These are phyloP conservation scores for Brienomyrus longianalis DNA, from an alignment of 2,113 vertebrate species.

Conservation along the genomic window DNA sequence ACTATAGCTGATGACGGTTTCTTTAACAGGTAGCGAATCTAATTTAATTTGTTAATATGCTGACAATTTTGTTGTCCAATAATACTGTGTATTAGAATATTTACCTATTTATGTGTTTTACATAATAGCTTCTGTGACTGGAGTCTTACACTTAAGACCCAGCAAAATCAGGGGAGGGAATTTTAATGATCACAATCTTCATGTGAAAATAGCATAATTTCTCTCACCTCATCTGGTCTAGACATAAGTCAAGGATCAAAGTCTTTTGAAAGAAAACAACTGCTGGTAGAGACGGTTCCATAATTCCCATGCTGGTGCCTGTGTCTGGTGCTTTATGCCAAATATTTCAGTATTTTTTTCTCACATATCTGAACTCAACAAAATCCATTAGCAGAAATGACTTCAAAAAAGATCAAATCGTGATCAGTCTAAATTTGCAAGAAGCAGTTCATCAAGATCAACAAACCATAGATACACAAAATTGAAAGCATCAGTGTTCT, in stretches of 20 bases:
- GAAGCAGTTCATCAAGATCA: background rate
- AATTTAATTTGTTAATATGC: slow-evolving; percentile 70
- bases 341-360: background rate
- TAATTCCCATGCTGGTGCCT: background rate
- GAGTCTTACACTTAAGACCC: slow-evolving; percentile 9
- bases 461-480: background rate
- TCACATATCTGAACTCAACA: background rate
- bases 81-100: slow-evolving; percentile 77
- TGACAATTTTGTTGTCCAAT: slow-evolving; percentile 66
- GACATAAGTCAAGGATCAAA: background rate
- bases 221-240: slow-evolving; percentile 4
- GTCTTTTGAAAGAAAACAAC: slow-evolving; percentile 9
- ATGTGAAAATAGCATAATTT: background rate
- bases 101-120: slow-evolving; percentile 68
- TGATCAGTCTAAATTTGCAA: background rate
- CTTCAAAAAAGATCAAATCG: background rate
- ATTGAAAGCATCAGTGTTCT: background rate
- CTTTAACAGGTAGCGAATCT: slow-evolving; percentile 39
- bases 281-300: background rate
- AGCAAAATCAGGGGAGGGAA: background rate
- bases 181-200: background rate
- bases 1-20: slow-evolving; percentile 60
- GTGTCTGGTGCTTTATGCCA: background rate
- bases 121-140: slow-evolving; percentile 56
- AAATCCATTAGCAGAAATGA: background rate